Base-by-base conservation (phyloP, 2,113 vertebrate genomes). In the Lathamus discolor region DNA sequence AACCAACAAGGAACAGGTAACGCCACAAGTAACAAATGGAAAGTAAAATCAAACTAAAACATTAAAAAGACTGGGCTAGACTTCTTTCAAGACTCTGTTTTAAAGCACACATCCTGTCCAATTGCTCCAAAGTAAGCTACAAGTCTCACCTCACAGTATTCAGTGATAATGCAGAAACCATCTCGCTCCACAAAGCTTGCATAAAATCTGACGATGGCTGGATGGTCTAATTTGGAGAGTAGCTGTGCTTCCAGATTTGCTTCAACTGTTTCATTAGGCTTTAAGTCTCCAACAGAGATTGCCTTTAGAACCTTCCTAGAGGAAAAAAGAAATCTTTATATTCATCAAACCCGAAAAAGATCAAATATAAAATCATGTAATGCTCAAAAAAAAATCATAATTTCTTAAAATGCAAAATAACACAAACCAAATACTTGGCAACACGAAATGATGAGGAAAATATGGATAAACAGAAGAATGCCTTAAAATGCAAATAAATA, bases 161-260 rank as follows among this genome's bases (percentile, higher is more conserved):
- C 98, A 0, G 98, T 99, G 90, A 99, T 97, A 82, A 99, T 99
- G 94, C 98, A 99, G 98, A 99, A 99, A 91, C 92, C 96, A 28
- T 97, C 97, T 92, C 59, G 96, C 83, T 99, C 98, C 96, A 99
- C 93, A 94, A 99, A 99, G 95, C 98, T 99, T 77, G 96, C 96
- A 77, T 98, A 97, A 98, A 98, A 99, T 92, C 98, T 98, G 76
- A 99, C 98, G 93, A 99, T 99, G 96, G 98, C 93, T 44, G 98
- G 98, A 81, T 99, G 98, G 63, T 98, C 97, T 95, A 99, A 98
- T 95, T 96, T 98, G 61, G 98, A 98, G 44, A 99, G 98, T 52
- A 99, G 97, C 46, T 98, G 98, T 43, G 98, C 99, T 95, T 99
- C 98, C 95, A 98, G 74, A n/a, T 73, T 98, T 82, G 98, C 98